A percentile compares a stretch with the other conserved stretches of the same genome.
phyloP scores from a whole-genome alignment of 2,113 vertebrate species.

The Arothron firmamentum region DNA sequence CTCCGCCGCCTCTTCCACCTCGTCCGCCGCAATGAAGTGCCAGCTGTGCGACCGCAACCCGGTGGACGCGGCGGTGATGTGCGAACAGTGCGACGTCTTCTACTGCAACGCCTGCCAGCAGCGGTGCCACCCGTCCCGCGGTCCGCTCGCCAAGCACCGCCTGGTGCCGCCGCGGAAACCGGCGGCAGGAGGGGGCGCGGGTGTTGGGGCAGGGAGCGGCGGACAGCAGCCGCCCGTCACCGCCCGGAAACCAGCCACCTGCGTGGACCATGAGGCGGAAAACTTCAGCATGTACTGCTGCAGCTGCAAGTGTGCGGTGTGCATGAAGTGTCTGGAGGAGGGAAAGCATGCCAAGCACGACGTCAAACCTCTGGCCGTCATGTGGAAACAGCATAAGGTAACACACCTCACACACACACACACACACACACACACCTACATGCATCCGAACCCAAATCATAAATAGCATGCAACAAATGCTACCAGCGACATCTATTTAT shows the following conservation, averaged over 20 bases:
- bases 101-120: slow-evolving; percentile 92
- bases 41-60: slow-evolving; percentile 86
- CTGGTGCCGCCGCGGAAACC: slow-evolving; percentile 72
- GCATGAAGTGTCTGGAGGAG: slow-evolving; percentile 88
- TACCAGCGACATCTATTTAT: too few relatives aligned
- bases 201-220: slow-evolving; percentile 11
- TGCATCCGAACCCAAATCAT: background rate
- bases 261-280: slow-evolving; percentile 91
- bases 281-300: slow-evolving; percentile 92
- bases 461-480: background rate
- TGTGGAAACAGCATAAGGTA: slow-evolving; percentile 99
- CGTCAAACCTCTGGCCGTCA: slow-evolving; percentile 83
- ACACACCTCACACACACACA: slow-evolving; percentile 15
- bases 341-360: slow-evolving; percentile 88
- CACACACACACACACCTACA: background rate
- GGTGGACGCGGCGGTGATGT: slow-evolving; percentile 77
- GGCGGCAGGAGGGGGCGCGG: slow-evolving; percentile 33
- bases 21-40: slow-evolving; percentile 74
- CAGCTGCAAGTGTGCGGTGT: slow-evolving; percentile 86
- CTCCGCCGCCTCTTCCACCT: slow-evolving; percentile 58
- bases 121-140: slow-evolving; percentile 91
- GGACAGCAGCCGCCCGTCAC: slow-evolving; percentile 53
- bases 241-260: slow-evolving; percentile 80
- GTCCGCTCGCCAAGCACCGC: slow-evolving; percentile 91
- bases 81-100: slow-evolving; percentile 92